phyloP scores from a whole-genome alignment of 2,113 vertebrate genomes.

The Antechinus stuartii region DNA sequence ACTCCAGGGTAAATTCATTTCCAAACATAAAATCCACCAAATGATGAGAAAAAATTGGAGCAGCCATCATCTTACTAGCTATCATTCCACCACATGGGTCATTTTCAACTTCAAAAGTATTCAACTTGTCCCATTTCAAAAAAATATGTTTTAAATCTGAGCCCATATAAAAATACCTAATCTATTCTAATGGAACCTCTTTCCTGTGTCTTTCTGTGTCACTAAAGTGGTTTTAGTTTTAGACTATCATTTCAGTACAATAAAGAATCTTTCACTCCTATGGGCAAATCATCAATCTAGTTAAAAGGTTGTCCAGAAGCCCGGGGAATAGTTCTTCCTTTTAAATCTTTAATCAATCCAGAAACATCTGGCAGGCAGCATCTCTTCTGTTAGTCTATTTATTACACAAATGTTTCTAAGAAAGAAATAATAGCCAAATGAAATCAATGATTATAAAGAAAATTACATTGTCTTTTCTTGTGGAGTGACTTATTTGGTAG shows the following conservation, averaged over 20 bases:
- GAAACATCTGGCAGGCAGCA: conserved; percentile 53
- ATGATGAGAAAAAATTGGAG: not conserved
- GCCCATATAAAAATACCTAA: not conserved
- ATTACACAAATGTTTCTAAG: conserved; percentile 26
- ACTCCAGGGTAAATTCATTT: not conserved
- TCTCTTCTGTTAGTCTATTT: conserved; percentile 3
- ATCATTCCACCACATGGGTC: not conserved
- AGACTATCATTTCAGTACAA: conserved; percentile 57
- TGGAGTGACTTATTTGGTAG: not conserved
- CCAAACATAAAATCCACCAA: not conserved
- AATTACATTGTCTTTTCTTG: not conserved
- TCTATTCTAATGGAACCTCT: conserved; percentile 5
- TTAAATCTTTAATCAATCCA: conserved; percentile 65
- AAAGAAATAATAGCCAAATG: conserved; percentile 13
- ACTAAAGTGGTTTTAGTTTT: conserved; percentile 57
- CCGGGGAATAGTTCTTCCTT: not conserved
- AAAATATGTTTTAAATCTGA: conserved; percentile 62
- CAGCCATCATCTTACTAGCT: not conserved
- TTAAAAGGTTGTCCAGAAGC: conserved; percentile 54
- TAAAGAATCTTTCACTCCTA: conserved; percentile 49
- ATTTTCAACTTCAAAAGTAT: conserved; percentile 47
- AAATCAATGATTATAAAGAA: conserved; percentile 13
- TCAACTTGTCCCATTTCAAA: conserved; percentile 32
- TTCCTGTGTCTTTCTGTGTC: conserved; percentile 28
- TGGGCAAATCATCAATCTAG: conserved; percentile 38